These are phyloP conservation scores for Linyphia triangularis DNA, from an alignment of 2,888 invertebrate species.

Conservation along the genomic window DNA sequence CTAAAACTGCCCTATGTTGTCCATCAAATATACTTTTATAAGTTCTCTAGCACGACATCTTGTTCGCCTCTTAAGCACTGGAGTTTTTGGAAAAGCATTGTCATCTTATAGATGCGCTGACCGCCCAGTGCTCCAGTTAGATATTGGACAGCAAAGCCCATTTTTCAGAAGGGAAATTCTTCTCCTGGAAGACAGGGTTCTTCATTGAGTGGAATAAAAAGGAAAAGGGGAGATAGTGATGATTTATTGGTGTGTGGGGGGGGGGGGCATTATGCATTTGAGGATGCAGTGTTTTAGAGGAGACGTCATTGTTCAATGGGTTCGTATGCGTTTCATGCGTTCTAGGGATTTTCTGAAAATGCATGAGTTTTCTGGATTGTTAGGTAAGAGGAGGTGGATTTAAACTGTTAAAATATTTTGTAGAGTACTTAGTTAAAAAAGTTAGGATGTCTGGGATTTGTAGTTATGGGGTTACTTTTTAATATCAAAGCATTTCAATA, in stretches of 20 bases:
- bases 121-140: slow-evolving; percentile 22
- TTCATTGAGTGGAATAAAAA: neutral
- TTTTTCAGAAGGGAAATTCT: slow-evolving; percentile 48
- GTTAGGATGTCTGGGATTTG: too few species aligned
- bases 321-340: neutral
- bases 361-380: too few species aligned
- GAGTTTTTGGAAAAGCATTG: slow-evolving; percentile 37
- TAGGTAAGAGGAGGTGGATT: too few species aligned
- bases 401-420: too few species aligned
- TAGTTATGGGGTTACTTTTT: too few species aligned
- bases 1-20: slow-evolving; percentile 60
- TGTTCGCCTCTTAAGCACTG: slow-evolving; percentile 47
- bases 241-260: slow-evolving; percentile 65
- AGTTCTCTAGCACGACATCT: slow-evolving; percentile 56
- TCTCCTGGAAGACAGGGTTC: slow-evolving; percentile 34
- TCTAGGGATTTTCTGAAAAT: neutral
- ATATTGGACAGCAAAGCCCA: slow-evolving; percentile 50
- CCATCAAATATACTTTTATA: slow-evolving; percentile 70
- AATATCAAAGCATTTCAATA: too few species aligned
- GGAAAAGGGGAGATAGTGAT: slow-evolving; percentile 34
- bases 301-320: neutral
- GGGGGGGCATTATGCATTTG: slow-evolving; percentile 67
- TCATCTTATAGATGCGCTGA: slow-evolving; percentile 37
- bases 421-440: too few species aligned
- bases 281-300: slow-evolving; percentile 47